Evolutionary conservation across 2,888 invertebrate genomes (phyloP), one percentile per base, ranked within the genome.

Genomic region (Scotopteryx bipunctaria): DNA sequence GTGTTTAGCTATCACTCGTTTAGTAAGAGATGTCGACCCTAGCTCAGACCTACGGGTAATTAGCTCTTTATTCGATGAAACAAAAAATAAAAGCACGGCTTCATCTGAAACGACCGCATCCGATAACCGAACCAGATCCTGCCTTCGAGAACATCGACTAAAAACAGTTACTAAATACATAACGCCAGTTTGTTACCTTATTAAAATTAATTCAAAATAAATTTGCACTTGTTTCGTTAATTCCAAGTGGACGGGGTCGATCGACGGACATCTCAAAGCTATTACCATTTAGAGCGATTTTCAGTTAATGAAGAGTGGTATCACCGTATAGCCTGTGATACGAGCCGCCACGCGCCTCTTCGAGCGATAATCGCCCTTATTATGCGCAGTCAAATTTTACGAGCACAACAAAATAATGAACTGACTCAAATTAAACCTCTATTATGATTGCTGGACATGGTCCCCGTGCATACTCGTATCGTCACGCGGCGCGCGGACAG

Each of bases 301-400:
- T 88, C 81, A 83, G 79, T 78, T 83, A 84, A 84, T 84, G 81
- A 84, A 81, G 76, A 81, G 78, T 76, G 69, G 78, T 77, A 81
- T 78, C 78, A 75, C 74, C 72, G 69, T 66, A 56, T 66, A 59
- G 69, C 74, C 66, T 73, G 71, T 72, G 73, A 75, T 73, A 76
- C 71, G 72, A 67, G 69, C 76, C 79, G 78, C 77, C 73, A 73
- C 78, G 72, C 77, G 76, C 73, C 71, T 77, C 77, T 66, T 69
- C 71, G 73, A 67, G 74, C 77, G 74, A 80, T 86, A 82, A 85
- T 85, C 81, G 83, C 78, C 68, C 86, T 86, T 83, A 87, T 86
- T 88, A 87, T 84, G 78, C 64, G 83, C 87, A 87, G 85, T 87
- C 87, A 87, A 87, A 86, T 89, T 89, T 88, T 87, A 89, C 81